Base-by-base conservation (phyloP, 2,888 invertebrate species). In the Habroteleia sp. region DNA sequence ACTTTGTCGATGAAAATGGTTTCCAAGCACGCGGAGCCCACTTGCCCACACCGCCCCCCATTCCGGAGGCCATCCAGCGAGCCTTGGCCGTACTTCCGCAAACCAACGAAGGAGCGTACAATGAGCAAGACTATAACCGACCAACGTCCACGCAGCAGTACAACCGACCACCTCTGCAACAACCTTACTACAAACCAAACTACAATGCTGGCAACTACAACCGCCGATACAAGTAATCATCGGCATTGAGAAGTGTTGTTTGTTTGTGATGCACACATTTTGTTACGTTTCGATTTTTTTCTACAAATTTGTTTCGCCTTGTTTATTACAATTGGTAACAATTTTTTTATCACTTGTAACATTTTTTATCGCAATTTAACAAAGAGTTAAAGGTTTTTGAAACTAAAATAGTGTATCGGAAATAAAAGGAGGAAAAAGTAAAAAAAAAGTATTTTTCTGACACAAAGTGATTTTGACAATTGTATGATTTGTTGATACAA, bases 1-100 rank as follows among this genome's bases (percentile, higher is more conserved):
- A 94, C 80, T 90, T 94, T 10, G 94, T 94, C 11, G 94, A 95
- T 86, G 94, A 94, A 89, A 93, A 93, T 84, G 95, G 94, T 63
- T 95, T 94, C 89, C 92, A 93, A 83, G 93, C 94, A 6, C 91
- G 91, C 80, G 95, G 95, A 50, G 93, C 93, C 33, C 95, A 95
- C 87, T 88, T 95, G 79, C 95, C 95, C 31, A 71, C 69, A 11
- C 74, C 74, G 29, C 94, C 94, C 29, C 94, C 94, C 14, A 90
- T 94, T 79, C 94, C 94, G 23, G 92, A 91, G 83, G 93, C 92
- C 37, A 93, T 93, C 81, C 91, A 92, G 85, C 90, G 91, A 89
- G 92, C 91, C 7, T 89, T 92, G 89, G 72, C 72, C 3, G 60
- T 66, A 5, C 77, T 77, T 23, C 77, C 77, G 5, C 65, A 75